phyloP scores from a whole-genome alignment of 2,113 vertebrate species.

The Hylia prasina region DNA sequence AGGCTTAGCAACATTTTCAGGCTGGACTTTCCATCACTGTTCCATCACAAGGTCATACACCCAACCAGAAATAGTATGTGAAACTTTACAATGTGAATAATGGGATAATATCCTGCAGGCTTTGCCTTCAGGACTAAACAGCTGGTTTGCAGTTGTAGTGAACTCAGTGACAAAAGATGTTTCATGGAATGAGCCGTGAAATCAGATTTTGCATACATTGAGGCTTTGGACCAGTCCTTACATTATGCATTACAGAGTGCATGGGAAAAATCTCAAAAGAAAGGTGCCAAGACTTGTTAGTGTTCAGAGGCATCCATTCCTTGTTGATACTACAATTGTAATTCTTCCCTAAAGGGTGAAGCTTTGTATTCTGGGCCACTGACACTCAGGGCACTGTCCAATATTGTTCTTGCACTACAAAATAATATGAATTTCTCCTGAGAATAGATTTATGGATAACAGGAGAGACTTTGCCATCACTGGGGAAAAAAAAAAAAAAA shows the following conservation, averaged over 20 bases:
- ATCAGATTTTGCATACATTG: constrained; percentile 48
- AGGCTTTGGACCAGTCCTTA: not conserved
- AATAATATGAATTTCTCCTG: not conserved
- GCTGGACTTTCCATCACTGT: not conserved
- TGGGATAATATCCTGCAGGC: not conserved
- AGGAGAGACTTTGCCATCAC: not conserved
- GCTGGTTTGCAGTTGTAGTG: constrained; percentile 21
- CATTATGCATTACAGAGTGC: not conserved
- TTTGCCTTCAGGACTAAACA: not conserved
- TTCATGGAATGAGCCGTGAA: constrained; percentile 20
- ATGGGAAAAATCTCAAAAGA: constrained; percentile 27
- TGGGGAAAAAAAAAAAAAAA: not conserved
- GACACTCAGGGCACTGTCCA: not conserved
- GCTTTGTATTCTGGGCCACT: not conserved
- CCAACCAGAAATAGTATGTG: not conserved
- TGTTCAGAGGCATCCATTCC: not conserved
- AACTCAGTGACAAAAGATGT: constrained; percentile 14
- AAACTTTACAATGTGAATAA: not conserved
- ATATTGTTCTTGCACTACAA: not conserved
- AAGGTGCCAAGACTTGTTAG: not conserved
- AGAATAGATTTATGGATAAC: not conserved
- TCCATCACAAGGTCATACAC: not conserved
- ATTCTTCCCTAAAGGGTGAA: not conserved
- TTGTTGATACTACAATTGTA: not conserved
- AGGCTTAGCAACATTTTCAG: not conserved